Evolutionary conservation across 2,888 invertebrate species (phyloP), one percentile per base, ranked within the genome.

Genomic region (Diadromus collaris): DNA sequence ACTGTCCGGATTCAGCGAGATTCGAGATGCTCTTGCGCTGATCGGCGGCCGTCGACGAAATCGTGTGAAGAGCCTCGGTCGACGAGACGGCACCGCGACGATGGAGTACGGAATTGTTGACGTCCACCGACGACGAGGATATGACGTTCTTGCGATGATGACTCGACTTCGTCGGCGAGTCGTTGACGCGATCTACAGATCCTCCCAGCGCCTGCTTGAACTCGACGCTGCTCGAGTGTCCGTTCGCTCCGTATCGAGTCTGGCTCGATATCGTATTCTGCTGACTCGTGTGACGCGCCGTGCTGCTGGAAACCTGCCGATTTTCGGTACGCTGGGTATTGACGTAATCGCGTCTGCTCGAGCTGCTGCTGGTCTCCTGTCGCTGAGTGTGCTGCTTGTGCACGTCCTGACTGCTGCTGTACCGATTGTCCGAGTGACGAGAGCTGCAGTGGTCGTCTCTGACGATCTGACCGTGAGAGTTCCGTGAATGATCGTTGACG

Each of bases 21-120:
- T 96, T 96, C 29, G 94, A 94, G 78, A 96, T 95, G 76, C 96
- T 96, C 89, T 96, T 96, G 67, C 95, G 93, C 90, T 96, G 96
- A 81, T 95, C 95, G 29, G 96, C 94, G 21, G 96, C 96, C 0
- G 95, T 94, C 0, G 95, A 94, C 0, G 92, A 91, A 10, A 94
- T 95, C 0, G 95, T 94, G 86, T 96, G 95, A 6, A 95, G 91
- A 2, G 95, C 95, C 90, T 95, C 95, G n/a, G 94, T 94, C 0
- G 94, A 94, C 0, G 94, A 93, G 2, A 94, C 92, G 13, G 93
- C 91, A 21, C 95, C 94, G 87, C 95, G 96, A 54, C 97, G 94
- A 89, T 96, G 96, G 44, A 97, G 92, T 58, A 97, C 95, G 54
- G 96, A 93, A 86, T 97, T 97, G 65, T 93, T 93, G 3, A 96